A percentile compares a stretch with the other conserved stretches of the same genome.
These are phyloP conservation scores for Drosophila tanythrix DNA, from an alignment of 2,888 invertebrate genomes.

Conservation along the genomic window DNA sequence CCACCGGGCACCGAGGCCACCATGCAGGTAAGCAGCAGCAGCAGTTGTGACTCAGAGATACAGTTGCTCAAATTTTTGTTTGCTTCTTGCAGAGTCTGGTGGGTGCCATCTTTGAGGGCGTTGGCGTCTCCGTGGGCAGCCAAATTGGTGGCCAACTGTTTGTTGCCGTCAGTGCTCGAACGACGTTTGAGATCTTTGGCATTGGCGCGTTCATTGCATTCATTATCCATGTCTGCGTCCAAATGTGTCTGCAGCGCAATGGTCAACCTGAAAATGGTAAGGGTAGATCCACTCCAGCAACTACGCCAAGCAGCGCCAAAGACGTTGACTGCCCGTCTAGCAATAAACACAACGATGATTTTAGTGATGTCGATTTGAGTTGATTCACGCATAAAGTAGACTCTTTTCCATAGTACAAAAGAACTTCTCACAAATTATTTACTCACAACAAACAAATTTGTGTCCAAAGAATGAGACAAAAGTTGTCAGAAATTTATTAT, in stretches of 20 bases:
- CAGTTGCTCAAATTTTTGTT: not conserved
- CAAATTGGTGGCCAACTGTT: slow-evolving; percentile 91
- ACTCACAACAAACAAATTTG: not conserved
- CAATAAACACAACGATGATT: slow-evolving; percentile 52
- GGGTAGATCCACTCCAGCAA: slow-evolving; percentile 50
- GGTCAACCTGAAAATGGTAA: slow-evolving; percentile 72
- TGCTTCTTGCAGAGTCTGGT: slow-evolving; percentile 88
- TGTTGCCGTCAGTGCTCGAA: slow-evolving; percentile 87
- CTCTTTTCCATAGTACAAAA: not conserved
- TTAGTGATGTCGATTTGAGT: slow-evolving; percentile 75
- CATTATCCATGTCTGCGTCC: slow-evolving; percentile 87
- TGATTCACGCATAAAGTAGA: slow-evolving; percentile 27
- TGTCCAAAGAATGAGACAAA: not conserved
- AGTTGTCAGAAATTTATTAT: not conserved
- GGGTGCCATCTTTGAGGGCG: slow-evolving; percentile 94
- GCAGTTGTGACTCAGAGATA: not conserved
- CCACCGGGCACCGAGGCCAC: slow-evolving; percentile 94
- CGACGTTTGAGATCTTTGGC: slow-evolving; percentile 90
- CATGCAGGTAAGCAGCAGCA: slow-evolving; percentile 88
- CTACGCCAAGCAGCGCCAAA: slow-evolving; percentile 36
- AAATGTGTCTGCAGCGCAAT: slow-evolving; percentile 84
- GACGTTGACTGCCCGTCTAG: slow-evolving; percentile 27
- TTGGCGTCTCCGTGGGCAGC: slow-evolving; percentile 93
- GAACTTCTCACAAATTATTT: not conserved
- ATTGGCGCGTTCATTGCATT: slow-evolving; percentile 88